Base-by-base conservation (phyloP, 2,113 vertebrate genomes). In the Alexandromys fortis region DNA sequence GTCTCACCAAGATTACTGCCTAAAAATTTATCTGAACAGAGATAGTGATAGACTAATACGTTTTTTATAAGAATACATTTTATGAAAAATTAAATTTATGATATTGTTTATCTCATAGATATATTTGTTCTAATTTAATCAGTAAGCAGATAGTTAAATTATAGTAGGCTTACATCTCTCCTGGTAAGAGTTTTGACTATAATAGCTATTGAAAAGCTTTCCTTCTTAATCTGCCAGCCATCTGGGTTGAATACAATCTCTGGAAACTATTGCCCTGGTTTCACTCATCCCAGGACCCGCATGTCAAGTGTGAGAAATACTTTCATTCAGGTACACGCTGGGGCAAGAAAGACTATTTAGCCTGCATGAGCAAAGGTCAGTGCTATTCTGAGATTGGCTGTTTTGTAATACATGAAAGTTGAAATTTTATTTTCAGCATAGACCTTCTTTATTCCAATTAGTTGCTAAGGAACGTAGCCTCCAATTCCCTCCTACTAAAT, bases 381-480 rank as follows among this genome's bases (percentile, higher is more conserved):
- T 94, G 52, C 86, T 82, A 97, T 82, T n/a, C 73, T 10, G 35
- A 92, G 91, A 17, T 7, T 92, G 63, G 52, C 93, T 92, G 47
- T 42, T 90, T 77, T 78, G 97, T 87, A 90, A 85, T 17, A 89
- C 85, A 92, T 96, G 82, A 82, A 96, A 75, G 38, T 97, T 92
- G 96, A 92, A 94, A 96, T 98, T 90, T 73, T 95, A 77, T 58
- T 94, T 81, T 77, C 90, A 94, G 26, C 76, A 85, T n/a, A 96
- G 92, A 98, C 97, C 96, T 98, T 91, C 95, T 72, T 63, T 96
- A 97, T 96, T 97, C 86, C 4, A 24, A 79, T 95, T 94, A 68
- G 87, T 98, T 98, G 93, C 86, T 49, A 95, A 14, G 82, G 21
- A 95, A 97, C 61, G 30, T 8, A 95, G 94, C 91, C 30, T 96